A percentile compares a stretch with the other conserved stretches of the same genome.
Evolutionary conservation across 2,113 vertebrate genomes (phyloP).

Genomic region (Rhagologus leucostigma): DNA sequence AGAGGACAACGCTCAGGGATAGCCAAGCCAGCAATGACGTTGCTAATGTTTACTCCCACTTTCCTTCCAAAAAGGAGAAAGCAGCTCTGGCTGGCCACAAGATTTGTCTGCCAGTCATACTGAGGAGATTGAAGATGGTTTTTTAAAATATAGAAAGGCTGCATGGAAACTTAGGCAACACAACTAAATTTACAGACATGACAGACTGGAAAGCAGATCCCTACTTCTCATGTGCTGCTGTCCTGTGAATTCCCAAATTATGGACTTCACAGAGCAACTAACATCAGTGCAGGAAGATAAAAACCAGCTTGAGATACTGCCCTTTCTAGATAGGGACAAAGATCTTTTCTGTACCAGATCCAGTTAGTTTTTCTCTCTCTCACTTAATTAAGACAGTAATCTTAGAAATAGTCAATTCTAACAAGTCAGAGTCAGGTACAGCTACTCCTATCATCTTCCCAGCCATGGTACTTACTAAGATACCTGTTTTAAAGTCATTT

Average conservation of each 20-base stretch:
- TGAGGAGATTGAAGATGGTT: rapidly evolving
- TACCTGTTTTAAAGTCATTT: background rate
- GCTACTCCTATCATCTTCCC: background rate
- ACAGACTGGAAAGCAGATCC: background rate
- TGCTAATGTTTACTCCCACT: background rate
- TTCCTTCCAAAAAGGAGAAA: background rate
- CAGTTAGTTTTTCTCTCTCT: background rate
- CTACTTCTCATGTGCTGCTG: background rate
- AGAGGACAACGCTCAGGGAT: background rate
- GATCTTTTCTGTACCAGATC: background rate
- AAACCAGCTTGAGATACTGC: background rate
- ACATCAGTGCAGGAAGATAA: background rate
- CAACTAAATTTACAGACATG: background rate
- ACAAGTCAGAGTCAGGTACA: background rate
- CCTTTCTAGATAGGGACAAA: background rate
- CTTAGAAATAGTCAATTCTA: background rate
- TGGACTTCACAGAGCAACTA: background rate
- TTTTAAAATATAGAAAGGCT: background rate
- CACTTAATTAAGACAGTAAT: background rate
- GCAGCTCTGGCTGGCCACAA: background rate
- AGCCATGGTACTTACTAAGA: background rate
- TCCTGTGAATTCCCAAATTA: background rate
- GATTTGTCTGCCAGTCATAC: background rate
- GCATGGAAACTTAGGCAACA: background rate
- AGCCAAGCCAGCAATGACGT: background rate